Evolutionary conservation across 2,797 vertebrate genomes (phyloP), one percentile per base, ranked within the genome.

Genomic region (Apogon talboti): DNA sequence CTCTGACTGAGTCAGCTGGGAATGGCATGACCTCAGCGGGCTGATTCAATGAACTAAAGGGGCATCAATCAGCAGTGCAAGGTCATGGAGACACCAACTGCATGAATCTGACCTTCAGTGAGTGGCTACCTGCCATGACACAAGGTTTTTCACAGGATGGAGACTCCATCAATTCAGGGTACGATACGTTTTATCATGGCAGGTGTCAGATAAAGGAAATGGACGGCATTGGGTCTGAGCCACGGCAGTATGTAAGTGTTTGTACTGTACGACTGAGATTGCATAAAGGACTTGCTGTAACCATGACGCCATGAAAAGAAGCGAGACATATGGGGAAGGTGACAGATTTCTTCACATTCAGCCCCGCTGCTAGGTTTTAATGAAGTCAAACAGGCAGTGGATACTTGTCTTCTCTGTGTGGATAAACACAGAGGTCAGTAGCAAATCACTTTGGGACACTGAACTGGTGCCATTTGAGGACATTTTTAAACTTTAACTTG

Each of bases 261-360:
- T 76, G 49, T 47, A 40, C 57, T 54, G 43, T 51, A 41, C 47
- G 52, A 68, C 43, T 24, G 45, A 41, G 74, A 79, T 42, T 12
- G 67, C 45, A 70, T 66, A 53, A 59, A 77, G 71, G 65, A 71
- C 63, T 59, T 71, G 35, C 54, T 46, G 88, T 89, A 79, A 78
- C 82, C 87, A 91, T 76, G 87, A 81, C 86, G 82, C 70, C 81
- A 37, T n/a, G 49, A 82, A 79, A 66, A 37, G 69, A 53, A 28
- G 7, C 9, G 9, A 77, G 74, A 89, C 75, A 55, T 57, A 87
- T 66, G 73, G 83, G 76, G 59, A 65, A 49, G 60, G 52, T 41
- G 67, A 72, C 68, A 66, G 64, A 56, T 77, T 64, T 73, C 79
- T 74, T 66, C 64, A 73, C 65, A 67, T 63, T 78, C 73, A 66